Evolutionary conservation across 2,888 invertebrate species (phyloP).

Genomic region (Siphonodentalium dalli): DNA sequence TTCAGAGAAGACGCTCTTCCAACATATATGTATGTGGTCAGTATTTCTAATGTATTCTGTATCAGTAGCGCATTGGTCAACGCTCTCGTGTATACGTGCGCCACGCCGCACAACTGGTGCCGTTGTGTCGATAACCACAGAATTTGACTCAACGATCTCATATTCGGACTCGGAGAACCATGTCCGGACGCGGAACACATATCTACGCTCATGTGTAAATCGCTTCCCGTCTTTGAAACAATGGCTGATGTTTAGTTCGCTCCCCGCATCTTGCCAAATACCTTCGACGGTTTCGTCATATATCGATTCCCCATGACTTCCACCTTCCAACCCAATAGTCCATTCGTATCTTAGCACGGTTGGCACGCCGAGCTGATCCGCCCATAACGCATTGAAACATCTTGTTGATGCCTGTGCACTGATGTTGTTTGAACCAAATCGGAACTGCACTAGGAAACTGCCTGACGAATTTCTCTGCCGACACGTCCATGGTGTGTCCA

Average conservation of each 20-base stretch:
- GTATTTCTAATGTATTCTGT: not conserved
- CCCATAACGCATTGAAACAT: too few species aligned
- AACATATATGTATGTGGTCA: not conserved
- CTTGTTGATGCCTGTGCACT: too few species aligned
- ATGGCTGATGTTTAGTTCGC: not conserved
- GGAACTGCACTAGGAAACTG: not conserved
- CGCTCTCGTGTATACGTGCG: not conserved
- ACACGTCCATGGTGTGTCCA: too few species aligned
- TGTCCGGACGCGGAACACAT: constrained; percentile 3
- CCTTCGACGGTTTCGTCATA: not conserved
- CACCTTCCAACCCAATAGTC: constrained; percentile 1
- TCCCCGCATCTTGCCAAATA: not conserved
- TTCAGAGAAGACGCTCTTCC: constrained; percentile 7
- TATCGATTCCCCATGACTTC: not conserved
- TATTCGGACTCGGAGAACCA: constrained; percentile 3
- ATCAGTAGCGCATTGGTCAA: not conserved
- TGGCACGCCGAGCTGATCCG: too few species aligned
- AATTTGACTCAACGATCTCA: not conserved
- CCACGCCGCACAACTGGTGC: constrained; percentile 5
- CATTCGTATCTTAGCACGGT: constrained; percentile 6
- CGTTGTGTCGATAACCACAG: constrained; percentile 7
- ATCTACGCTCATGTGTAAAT: not conserved
- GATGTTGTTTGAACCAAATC: too few species aligned
- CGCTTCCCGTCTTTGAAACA: constrained; percentile 1
- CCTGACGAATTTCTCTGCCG: not conserved